phyloP scores from a whole-genome alignment of 2,888 invertebrate genomes.

The Azorinus chamasolen region DNA sequence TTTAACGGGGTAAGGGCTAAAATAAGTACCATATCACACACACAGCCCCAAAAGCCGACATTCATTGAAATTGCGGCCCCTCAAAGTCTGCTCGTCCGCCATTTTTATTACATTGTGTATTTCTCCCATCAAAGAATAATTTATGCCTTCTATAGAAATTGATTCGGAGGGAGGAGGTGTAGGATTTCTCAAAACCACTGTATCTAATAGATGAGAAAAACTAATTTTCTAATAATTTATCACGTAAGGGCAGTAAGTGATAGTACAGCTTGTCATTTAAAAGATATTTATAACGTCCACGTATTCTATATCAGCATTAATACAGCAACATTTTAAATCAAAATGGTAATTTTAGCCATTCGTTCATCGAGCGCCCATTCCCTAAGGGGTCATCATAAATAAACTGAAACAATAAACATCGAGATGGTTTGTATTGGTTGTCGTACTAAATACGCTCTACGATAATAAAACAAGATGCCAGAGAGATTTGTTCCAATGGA shows the following conservation, averaged over 20 bases:
- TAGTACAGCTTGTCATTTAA: constrained; percentile 52
- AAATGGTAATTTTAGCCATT: constrained; percentile 62
- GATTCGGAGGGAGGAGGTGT: constrained; percentile 32
- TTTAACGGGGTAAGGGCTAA: too few relatives aligned
- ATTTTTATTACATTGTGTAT: constrained; percentile 48
- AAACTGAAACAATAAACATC: constrained; percentile 45
- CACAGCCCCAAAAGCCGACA: constrained; percentile 13
- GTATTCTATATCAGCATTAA: constrained; percentile 63
- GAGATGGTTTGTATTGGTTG: constrained; percentile 53
- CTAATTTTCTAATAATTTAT: constrained; percentile 63
- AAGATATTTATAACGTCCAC: constrained; percentile 57
- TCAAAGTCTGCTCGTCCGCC: constrained; percentile 28
- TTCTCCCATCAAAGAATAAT: constrained; percentile 48
- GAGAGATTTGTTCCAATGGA: not conserved
- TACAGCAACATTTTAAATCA: constrained; percentile 61
- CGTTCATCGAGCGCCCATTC: constrained; percentile 34
- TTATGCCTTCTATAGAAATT: constrained; percentile 50
- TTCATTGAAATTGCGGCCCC: constrained; percentile 36
- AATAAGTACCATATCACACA: too few relatives aligned
- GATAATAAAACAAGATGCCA: constrained; percentile 40
- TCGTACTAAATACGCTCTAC: constrained; percentile 40
- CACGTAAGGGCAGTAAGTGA: constrained; percentile 51
- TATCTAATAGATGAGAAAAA: constrained; percentile 56
- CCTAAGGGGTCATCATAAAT: constrained; percentile 49
- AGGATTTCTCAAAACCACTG: constrained; percentile 32